A percentile compares a stretch with the other conserved stretches of the same genome.
These are phyloP conservation scores for Heterodera filipjevi DNA, from an alignment of 2,888 invertebrate genomes.

Conservation along the genomic window DNA sequence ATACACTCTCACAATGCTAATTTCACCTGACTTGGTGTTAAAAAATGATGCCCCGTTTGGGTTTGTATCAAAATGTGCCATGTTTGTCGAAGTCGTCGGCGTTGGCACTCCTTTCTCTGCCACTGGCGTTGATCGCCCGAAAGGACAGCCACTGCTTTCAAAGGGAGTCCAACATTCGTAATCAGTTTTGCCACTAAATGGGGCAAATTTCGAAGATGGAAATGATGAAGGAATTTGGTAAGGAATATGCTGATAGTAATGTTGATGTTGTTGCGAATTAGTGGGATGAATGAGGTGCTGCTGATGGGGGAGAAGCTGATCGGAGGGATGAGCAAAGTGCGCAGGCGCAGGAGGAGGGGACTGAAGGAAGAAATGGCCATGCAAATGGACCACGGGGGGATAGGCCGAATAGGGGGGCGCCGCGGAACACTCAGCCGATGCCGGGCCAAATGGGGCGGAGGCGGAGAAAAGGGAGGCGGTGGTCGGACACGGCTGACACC, in stretches of 20 bases:
- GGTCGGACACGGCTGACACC: slow-evolving; percentile 1
- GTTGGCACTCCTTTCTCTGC: neutral
- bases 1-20: neutral
- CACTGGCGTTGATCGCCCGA: neutral
- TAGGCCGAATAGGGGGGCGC: neutral
- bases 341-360: neutral
- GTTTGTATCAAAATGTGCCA: neutral
- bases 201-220: neutral
- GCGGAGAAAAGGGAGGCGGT: slow-evolving; percentile 1
- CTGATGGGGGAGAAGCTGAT: neutral
- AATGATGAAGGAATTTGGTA: slow-evolving; percentile 1
- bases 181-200: neutral
- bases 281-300: slow-evolving; percentile 18
- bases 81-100: neutral
- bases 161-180: neutral
- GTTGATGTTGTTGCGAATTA: slow-evolving; percentile 16
- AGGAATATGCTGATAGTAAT: slow-evolving; percentile 7
- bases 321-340: neutral
- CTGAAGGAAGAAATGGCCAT: neutral
- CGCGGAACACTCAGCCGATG: neutral
- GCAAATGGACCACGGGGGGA: slow-evolving; percentile 9
- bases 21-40: neutral
- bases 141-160: neutral
- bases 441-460: slow-evolving; percentile 4
- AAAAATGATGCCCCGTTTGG: neutral